These are phyloP conservation scores for Parazoanthus swiftii DNA, from an alignment of 92 coral and sea anemone genomes.

Conservation along the genomic window DNA sequence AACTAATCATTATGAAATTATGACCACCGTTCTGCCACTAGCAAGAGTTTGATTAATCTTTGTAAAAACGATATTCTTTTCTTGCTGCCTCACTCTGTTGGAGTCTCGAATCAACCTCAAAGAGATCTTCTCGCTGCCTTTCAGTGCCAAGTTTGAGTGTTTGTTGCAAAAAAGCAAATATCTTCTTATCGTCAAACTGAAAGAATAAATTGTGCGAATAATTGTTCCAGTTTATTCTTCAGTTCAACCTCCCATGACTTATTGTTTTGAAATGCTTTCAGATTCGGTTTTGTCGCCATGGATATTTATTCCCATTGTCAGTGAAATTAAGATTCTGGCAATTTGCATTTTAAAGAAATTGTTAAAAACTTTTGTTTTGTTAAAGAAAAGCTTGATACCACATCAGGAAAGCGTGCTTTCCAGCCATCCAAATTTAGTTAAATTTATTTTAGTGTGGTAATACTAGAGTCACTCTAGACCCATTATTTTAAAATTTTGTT, in stretches of 20 bases:
- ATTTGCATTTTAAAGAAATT: neutral
- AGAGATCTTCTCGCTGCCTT: neutral
- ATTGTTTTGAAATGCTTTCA: constrained; percentile 15
- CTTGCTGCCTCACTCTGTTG: neutral
- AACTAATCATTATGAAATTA: neutral
- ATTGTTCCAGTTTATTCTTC: constrained; percentile 4
- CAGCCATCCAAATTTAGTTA: neutral
- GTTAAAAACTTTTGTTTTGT: neutral
- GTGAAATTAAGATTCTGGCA: neutral
- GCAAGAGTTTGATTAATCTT: neutral
- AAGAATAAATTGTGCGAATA: neutral
- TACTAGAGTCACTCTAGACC: neutral
- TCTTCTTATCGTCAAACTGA: neutral
- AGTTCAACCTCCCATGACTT: neutral
- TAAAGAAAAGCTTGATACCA: neutral
- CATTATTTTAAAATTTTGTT: no score
- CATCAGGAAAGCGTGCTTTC: neutral
- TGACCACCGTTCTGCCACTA: neutral
- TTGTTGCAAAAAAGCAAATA: neutral
- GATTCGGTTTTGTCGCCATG: constrained; percentile 13
- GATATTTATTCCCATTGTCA: constrained; percentile 9
- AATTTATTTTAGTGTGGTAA: neutral
- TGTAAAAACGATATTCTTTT: neutral
- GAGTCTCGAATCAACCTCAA: neutral
- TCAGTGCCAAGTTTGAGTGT: neutral